A percentile compares a stretch with the other conserved stretches of the same genome.
Conservation (phyloP, 2,797 vertebrate genomes). For the Crocodylus rhombifer region DNA sequence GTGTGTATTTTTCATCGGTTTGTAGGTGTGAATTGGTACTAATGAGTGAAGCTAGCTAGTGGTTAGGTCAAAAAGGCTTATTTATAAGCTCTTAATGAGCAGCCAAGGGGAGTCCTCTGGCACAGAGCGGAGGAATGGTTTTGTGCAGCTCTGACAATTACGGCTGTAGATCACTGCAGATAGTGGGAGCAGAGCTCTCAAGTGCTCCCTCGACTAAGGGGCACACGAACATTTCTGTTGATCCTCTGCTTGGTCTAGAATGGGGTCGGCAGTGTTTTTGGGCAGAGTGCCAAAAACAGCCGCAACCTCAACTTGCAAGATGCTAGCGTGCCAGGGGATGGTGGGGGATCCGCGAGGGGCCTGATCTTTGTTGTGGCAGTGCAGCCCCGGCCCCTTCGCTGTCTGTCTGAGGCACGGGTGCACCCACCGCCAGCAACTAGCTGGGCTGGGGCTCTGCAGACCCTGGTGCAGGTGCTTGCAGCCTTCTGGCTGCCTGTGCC, state of each 20-base stretch:
- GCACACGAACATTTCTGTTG: background rate
- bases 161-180: conserved; percentile 3
- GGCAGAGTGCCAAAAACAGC: too few species aligned
- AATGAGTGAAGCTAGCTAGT: conserved; percentile 48
- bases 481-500: too few species aligned
- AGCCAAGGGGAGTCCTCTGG: conserved; percentile 19
- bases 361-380: too few species aligned
- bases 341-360: too few species aligned
- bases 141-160: conserved; percentile 43
- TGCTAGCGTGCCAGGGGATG: too few species aligned
- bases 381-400: too few species aligned
- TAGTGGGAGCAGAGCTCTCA: background rate
- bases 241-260: background rate
- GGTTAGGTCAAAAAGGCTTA: conserved; percentile 45
- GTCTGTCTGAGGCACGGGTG: too few species aligned
- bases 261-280: too few species aligned
- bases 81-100: conserved; percentile 41
- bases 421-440: too few species aligned
- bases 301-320: too few species aligned
- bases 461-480: too few species aligned
- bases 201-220: background rate
- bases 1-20: conserved; percentile 11
- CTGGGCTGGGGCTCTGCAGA: too few species aligned
- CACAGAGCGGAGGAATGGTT: conserved; percentile 17
- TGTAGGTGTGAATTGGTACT: conserved; percentile 52